These are phyloP conservation scores for Phytoseiulus persimilis DNA, from an alignment of 2,888 invertebrate genomes.

Conservation along the genomic window DNA sequence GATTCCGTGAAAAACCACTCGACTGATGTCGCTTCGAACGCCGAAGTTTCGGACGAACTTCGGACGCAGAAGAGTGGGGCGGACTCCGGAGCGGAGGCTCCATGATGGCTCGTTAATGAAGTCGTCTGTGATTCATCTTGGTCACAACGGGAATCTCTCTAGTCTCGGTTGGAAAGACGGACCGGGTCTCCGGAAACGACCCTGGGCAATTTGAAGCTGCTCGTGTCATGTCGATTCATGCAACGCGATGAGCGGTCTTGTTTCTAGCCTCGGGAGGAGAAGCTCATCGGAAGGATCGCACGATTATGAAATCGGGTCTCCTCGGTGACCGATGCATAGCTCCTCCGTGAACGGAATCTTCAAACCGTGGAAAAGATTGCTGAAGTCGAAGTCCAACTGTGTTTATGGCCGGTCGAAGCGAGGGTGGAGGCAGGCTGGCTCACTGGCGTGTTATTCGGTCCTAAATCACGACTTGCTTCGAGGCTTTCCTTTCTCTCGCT, in stretches of 20 bases:
- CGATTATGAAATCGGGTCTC: not conserved
- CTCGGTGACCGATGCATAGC: not conserved
- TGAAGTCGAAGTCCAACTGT: not conserved
- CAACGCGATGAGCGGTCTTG: no score
- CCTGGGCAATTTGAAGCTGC: no score
- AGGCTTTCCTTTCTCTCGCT: not conserved
- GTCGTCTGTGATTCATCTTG: not conserved
- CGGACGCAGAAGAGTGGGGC: not conserved
- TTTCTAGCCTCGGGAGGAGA: no score
- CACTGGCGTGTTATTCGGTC: not conserved
- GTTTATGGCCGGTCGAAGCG: not conserved
- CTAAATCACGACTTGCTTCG: not conserved
- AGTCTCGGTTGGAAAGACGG: not conserved
- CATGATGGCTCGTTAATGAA: not conserved
- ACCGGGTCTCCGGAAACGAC: no score
- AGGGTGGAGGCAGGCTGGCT: not conserved
- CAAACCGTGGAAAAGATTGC: not conserved
- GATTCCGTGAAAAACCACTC: not conserved
- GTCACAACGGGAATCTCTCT: not conserved
- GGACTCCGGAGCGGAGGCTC: not conserved
- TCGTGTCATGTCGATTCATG: no score
- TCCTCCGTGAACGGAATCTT: no score
- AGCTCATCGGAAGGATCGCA: no score
- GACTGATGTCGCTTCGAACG: not conserved
- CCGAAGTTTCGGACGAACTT: not conserved